Conservation (phyloP, 2,888 invertebrate species). For the Drosophila nr. fundita region DNA sequence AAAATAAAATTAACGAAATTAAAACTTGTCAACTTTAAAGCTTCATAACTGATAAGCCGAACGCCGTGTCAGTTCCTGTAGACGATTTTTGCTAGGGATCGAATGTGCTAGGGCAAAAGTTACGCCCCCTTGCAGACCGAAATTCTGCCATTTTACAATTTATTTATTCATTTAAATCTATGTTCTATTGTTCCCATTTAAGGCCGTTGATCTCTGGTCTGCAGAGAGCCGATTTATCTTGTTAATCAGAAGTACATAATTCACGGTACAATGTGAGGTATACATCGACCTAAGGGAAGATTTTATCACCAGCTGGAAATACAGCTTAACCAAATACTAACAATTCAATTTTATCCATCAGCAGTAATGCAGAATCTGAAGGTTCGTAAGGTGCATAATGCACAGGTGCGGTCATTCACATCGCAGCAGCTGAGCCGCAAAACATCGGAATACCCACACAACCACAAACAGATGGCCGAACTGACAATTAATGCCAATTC, state of each 20-base stretch:
- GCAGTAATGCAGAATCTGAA: slow-evolving; percentile 3
- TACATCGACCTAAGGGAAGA: background rate
- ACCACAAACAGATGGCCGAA: slow-evolving; percentile 55
- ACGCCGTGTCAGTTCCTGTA: background rate
- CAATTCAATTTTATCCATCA: background rate
- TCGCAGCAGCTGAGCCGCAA: background rate
- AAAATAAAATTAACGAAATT: background rate
- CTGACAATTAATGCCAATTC: slow-evolving; percentile 28
- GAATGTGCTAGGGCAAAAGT: background rate
- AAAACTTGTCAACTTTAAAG: background rate
- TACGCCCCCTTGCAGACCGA: background rate
- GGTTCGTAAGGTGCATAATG: slow-evolving; percentile 37
- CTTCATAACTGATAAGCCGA: background rate
- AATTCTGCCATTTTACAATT: background rate
- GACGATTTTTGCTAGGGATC: background rate
- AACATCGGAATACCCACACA: slow-evolving; percentile 36
- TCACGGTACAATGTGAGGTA: background rate
- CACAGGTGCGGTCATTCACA: slow-evolving; percentile 46
- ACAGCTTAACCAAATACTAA: background rate
- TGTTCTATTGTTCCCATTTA: background rate
- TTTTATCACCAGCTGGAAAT: background rate
- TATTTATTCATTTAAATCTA: background rate
- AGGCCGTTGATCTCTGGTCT: background rate
- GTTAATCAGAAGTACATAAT: background rate
- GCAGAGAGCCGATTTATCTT: background rate